Base-by-base conservation (phyloP, 2,797 vertebrate species). In the Falco berigora region DNA sequence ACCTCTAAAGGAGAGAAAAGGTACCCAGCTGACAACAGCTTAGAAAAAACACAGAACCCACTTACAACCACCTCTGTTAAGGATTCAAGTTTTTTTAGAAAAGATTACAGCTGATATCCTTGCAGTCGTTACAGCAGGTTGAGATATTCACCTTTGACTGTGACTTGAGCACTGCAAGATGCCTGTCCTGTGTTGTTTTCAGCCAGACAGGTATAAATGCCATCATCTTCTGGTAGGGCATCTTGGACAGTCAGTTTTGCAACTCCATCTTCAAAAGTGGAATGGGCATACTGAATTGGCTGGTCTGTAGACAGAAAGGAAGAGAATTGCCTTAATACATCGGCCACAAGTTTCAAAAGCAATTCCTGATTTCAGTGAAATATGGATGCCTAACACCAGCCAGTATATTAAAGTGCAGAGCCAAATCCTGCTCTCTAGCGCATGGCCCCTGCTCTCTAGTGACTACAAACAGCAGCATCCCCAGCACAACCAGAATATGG, bases 131-230 rank as follows among this genome's bases (percentile, higher is more conserved):
- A 16, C 18, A 77, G 2, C 5, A 66, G 36, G 42, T 28, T 75
- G 76, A 85, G 19, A 53, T 47, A 80, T 97, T 97, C 97, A 99
- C 99, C 99, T 95, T 97, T 98, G 84, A 99, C 98, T 27, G 97
- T 98, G 93, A 99, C 98, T 24, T 86, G 97, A 92, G 98, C 97
- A 14, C 97, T 98, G 96, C 98, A 99, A 72, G 98, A 98, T 53
- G 97, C 98, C 86, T 94, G 97, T 59, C 98, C 98, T 59, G 80
- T 75, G 74, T 75, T 79, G 89, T 98, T 99, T 97, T 98, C 97
- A 34, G 98, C 98, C 90, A 98, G 96, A 91, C 98, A 99, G 16
- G 97, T 98, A 44, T 98, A 99, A 88, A 97, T 84, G 47, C 98
- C 98, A 16, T 98, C 94, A 49, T 99, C 98, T 89, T 98, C 98